These are phyloP conservation scores for Dicentrarchus labrax DNA, from an alignment of 2,113 vertebrate genomes.

Conservation along the genomic window DNA sequence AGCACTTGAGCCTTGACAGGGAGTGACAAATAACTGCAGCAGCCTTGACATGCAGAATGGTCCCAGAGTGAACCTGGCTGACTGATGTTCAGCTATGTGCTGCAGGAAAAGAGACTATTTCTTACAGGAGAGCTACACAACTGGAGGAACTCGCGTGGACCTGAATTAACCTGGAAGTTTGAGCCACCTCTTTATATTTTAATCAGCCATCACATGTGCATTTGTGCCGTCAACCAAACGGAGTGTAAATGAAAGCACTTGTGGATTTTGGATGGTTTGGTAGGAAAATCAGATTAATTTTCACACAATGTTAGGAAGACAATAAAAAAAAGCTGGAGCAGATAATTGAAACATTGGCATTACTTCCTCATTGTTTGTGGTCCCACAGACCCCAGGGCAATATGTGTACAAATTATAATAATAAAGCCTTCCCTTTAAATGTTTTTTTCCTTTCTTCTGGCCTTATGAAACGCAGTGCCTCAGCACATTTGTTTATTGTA, in stretches of 20 bases:
- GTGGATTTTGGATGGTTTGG: too few relatives aligned
- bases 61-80: conserved; percentile 45
- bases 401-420: not conserved
- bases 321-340: not conserved
- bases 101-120: conserved; percentile 26
- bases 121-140: conserved; percentile 9
- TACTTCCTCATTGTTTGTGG: not conserved
- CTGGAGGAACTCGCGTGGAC: not conserved
- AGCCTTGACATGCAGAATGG: conserved; percentile 64
- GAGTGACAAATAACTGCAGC: conserved; percentile 79
- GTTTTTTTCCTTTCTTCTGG: not conserved
- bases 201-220: not conserved
- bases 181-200: not conserved
- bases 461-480: not conserved
- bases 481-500: not conserved
- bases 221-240: not conserved
- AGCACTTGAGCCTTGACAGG: conserved; percentile 68
- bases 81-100: conserved; percentile 45
- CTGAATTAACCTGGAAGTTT: conserved; percentile 23
- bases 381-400: not conserved
- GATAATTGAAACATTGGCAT: not conserved
- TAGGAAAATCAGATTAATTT: not conserved
- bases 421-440: not conserved
- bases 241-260: not conserved
- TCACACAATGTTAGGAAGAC: not conserved